Evolutionary conservation across 1,140 invertebrate genomes (phyloP).

Genomic region (Drosophila sechellia): DNA sequence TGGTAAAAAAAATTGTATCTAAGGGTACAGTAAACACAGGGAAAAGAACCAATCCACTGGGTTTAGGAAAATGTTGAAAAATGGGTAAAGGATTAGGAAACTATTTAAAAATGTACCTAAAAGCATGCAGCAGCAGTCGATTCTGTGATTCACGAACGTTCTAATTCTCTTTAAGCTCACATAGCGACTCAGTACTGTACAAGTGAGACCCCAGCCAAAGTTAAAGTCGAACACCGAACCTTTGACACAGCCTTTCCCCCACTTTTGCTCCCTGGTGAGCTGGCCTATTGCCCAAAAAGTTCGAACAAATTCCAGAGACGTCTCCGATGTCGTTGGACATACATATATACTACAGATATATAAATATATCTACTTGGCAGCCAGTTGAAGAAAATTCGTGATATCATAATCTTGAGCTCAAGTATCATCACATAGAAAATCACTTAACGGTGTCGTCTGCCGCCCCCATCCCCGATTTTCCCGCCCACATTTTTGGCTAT

Average conservation of each 20-base stretch:
- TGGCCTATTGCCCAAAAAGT: slow-evolving; percentile 73
- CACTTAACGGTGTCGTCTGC: slow-evolving; percentile 74
- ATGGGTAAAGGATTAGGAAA: too few relatives aligned
- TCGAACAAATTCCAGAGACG: slow-evolving; percentile 59
- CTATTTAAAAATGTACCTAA: too few relatives aligned
- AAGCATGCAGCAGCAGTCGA: too few relatives aligned
- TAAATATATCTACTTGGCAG: slow-evolving; percentile 25
- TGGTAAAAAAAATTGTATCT: neutral
- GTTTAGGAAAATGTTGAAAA: too few relatives aligned
- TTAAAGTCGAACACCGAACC: slow-evolving; percentile 42
- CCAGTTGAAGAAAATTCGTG: slow-evolving; percentile 68
- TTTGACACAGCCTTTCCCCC: slow-evolving; percentile 23
- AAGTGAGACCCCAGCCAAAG: slow-evolving; percentile 18
- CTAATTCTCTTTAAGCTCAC: too few relatives aligned
- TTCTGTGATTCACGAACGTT: too few relatives aligned
- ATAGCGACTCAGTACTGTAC: slow-evolving; percentile 11
- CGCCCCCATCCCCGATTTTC: slow-evolving; percentile 1
- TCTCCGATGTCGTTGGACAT: slow-evolving; percentile 33
- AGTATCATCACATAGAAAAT: slow-evolving; percentile 83
- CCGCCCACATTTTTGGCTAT: neutral
- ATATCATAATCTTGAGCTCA: slow-evolving; percentile 82
- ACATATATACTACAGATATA: neutral
- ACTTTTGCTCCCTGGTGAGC: neutral
- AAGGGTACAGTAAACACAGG: slow-evolving; percentile 2
- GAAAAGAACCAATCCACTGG: too few relatives aligned